Evolutionary conservation across 2,113 vertebrate species (phyloP).

Genomic region (Amazona vittata): DNA sequence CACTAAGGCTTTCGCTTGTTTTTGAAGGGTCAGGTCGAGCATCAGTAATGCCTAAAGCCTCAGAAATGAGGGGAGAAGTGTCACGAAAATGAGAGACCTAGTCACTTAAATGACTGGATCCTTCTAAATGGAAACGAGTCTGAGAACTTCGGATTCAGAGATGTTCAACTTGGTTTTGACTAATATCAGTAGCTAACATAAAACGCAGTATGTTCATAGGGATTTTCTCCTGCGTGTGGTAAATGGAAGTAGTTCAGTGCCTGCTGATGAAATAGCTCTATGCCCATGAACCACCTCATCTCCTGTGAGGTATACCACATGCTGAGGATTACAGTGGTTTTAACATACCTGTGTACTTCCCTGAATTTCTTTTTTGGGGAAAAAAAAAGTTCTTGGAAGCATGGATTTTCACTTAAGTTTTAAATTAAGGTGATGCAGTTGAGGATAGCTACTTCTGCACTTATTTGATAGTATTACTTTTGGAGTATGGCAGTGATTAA

Average conservation of each 20-base stretch:
- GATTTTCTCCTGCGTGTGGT: accelerated
- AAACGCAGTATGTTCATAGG: accelerated
- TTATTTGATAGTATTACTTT: background rate
- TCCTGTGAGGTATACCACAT: background rate
- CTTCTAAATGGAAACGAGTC: accelerated
- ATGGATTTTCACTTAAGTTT: background rate
- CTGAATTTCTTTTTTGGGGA: accelerated
- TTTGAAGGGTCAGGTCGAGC: accelerated
- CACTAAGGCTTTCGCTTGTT: accelerated
- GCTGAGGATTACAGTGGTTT: background rate
- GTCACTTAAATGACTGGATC: accelerated
- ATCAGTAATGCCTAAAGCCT: background rate
- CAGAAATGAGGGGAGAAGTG: accelerated
- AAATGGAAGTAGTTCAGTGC: background rate
- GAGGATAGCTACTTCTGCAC: accelerated
- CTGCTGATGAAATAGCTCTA: accelerated
- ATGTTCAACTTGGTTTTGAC: accelerated
- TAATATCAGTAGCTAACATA: accelerated
- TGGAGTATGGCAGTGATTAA: background rate
- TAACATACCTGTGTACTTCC: background rate
- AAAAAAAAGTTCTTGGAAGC: background rate
- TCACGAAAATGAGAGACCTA: too few species aligned
- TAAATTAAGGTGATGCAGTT: background rate
- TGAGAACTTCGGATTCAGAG: background rate
- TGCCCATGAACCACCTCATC: accelerated